Percentiles rank a stretch among this genome's conserved stretches.
These are phyloP conservation scores for Bathynomus jamesi DNA, from an alignment of 1,140 invertebrate genomes.

Conservation along the genomic window DNA sequence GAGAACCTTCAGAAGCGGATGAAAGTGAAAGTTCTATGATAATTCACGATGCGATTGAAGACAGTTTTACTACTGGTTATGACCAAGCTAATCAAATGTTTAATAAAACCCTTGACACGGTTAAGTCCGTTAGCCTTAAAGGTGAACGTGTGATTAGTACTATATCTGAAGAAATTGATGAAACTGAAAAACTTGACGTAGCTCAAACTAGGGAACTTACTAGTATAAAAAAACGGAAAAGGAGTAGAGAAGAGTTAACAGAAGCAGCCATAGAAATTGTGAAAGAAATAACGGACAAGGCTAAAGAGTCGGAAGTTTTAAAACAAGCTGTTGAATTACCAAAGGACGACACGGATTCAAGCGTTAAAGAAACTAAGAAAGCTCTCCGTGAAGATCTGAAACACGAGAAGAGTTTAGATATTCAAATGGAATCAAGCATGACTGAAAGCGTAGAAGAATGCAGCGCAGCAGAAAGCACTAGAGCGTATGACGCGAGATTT, in stretches of 20 bases:
- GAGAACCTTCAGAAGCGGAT: slow-evolving; percentile 34
- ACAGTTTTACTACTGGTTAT: slow-evolving; percentile 31
- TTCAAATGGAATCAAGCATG: slow-evolving; percentile 36
- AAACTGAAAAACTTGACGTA: slow-evolving; percentile 32
- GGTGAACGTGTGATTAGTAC: slow-evolving; percentile 37
- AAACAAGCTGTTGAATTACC: slow-evolving; percentile 8
- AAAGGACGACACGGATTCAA: not conserved
- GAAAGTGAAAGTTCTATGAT: slow-evolving; percentile 36
- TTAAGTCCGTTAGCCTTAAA: slow-evolving; percentile 26
- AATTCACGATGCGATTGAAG: slow-evolving; percentile 32
- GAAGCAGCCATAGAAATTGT: slow-evolving; percentile 27
- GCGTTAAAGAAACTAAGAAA: not conserved
- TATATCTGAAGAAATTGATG: slow-evolving; percentile 38
- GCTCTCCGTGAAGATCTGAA: not conserved
- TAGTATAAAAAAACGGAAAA: too few relatives aligned
- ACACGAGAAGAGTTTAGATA: not conserved
- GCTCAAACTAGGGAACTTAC: slow-evolving; percentile 46
- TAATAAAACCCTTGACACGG: slow-evolving; percentile 29
- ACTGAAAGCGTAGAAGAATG: slow-evolving; percentile 36
- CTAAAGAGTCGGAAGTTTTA: slow-evolving; percentile 43
- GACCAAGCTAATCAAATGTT: slow-evolving; percentile 36
- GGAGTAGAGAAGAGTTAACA: slow-evolving; percentile 24
- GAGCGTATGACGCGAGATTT: slow-evolving; percentile 29
- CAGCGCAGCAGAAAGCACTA: slow-evolving; percentile 29
- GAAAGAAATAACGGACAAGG: slow-evolving; percentile 43